Evolutionary conservation across 2,797 vertebrate species (phyloP).

Genomic region (Artibeus jamaicensis): DNA sequence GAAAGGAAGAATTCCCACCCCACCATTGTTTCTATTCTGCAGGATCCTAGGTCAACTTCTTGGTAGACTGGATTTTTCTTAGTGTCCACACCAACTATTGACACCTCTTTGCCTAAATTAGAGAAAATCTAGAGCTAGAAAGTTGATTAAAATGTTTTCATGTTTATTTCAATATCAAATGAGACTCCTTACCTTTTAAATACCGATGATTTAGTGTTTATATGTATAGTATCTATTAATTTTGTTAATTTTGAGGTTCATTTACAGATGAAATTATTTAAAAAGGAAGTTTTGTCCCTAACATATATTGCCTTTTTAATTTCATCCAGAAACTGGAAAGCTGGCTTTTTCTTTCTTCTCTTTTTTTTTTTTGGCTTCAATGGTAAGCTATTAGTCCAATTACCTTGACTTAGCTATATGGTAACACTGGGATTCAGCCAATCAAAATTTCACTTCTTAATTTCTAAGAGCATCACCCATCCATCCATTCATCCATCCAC

Average conservation of each 20-base stretch:
- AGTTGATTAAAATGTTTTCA: background rate
- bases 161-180: background rate
- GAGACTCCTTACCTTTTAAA: background rate
- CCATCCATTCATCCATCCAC: background rate
- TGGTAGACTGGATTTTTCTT: background rate
- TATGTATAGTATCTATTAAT: background rate
- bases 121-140: background rate
- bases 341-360: background rate
- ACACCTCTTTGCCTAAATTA: background rate
- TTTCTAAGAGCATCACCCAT: background rate
- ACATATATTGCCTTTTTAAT: background rate
- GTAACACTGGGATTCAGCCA: background rate
- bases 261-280: background rate
- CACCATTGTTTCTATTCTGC: background rate
- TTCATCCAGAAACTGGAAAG: constrained; percentile 4
- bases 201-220: background rate
- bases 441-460: constrained; percentile 1
- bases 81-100: background rate
- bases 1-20: background rate
- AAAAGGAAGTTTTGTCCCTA: background rate
- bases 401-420: background rate
- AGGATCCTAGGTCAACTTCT: background rate
- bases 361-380: background rate
- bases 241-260: constrained; percentile 17
- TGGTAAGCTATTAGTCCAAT: background rate